A percentile compares a stretch with the other conserved stretches of the same genome.
These are phyloP conservation scores for Tiliqua scincoides DNA, from an alignment of 2,113 vertebrate genomes.

Conservation along the genomic window DNA sequence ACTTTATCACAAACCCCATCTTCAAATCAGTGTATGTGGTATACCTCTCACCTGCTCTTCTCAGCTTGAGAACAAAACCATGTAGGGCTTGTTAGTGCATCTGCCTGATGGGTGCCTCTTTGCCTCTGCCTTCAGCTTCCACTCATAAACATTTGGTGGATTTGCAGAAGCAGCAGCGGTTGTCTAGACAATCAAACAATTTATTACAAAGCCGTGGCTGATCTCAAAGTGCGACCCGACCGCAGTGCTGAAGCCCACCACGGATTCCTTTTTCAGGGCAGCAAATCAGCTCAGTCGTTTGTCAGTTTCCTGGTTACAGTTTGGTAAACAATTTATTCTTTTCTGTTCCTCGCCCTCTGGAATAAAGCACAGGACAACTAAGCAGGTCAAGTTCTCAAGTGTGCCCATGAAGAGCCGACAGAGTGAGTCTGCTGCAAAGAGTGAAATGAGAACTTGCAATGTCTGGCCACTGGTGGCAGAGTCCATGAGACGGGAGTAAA, in stretches of 20 bases:
- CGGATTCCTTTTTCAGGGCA: conserved; percentile 5
- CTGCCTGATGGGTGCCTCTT: neutral
- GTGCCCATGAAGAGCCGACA: too few relatives aligned
- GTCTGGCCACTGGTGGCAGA: too few relatives aligned
- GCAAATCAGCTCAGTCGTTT: neutral
- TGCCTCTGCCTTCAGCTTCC: neutral
- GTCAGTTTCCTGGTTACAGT: too few relatives aligned
- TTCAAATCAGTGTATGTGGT: neutral
- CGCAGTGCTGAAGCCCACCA: conserved; percentile 1
- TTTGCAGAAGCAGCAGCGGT: neutral
- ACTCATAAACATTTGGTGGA: neutral
- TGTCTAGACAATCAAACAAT: neutral
- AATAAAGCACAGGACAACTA: too few relatives aligned
- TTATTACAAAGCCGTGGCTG: conserved; percentile 14
- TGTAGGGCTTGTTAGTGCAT: neutral
- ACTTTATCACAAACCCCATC: too few relatives aligned
- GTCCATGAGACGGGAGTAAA: too few relatives aligned
- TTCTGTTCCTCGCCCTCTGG: too few relatives aligned
- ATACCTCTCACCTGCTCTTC: neutral
- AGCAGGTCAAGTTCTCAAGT: too few relatives aligned
- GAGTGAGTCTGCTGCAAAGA: too few relatives aligned
- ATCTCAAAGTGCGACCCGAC: neutral
- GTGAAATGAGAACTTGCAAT: too few relatives aligned
- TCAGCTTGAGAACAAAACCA: neutral
- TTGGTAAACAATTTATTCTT: too few relatives aligned